Conservation (phyloP, 1,140 invertebrate genomes). For the Tribolium madens region DNA sequence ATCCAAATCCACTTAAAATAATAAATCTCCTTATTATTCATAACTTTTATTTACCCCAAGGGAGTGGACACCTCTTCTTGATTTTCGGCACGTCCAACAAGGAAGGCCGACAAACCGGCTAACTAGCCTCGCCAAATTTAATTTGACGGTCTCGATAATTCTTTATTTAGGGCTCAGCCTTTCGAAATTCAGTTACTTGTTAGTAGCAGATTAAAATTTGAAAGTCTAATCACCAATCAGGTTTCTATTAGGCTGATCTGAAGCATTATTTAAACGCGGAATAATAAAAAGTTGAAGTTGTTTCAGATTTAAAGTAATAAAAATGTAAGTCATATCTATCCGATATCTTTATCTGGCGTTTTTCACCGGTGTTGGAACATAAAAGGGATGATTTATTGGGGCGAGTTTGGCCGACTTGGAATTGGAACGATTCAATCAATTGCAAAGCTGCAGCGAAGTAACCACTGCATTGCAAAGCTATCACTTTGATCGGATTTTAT, state of each 20-base stretch:
- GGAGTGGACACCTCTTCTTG: constrained; percentile 2
- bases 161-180: constrained; percentile 1
- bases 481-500: constrained; percentile 16
- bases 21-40: constrained; percentile 31
- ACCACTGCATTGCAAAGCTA: constrained; percentile 14
- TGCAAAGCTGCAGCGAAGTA: constrained; percentile 21
- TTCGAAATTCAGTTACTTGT: constrained; percentile 6
- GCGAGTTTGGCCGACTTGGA: constrained; percentile 11
- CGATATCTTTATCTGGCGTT: constrained; percentile 19
- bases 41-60: constrained; percentile 25
- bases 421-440: constrained; percentile 31
- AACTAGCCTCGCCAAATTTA: constrained; percentile 8
- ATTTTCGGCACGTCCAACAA: constrained; percentile 13
- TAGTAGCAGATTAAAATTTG: constrained; percentile 19
- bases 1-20: constrained; percentile 40
- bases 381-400: constrained; percentile 21
- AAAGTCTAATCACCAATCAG: constrained; percentile 28
- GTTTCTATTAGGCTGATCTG: constrained; percentile 7
- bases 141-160: constrained; percentile 20
- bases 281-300: neutral
- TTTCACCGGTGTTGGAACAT: constrained; percentile 27
- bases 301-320: constrained; percentile 6
- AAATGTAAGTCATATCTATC: constrained; percentile 16
- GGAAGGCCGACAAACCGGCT: neutral
- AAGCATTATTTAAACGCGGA: neutral